Conservation (phyloP, 2,797 vertebrate species). For the Lophura swinhoii region DNA sequence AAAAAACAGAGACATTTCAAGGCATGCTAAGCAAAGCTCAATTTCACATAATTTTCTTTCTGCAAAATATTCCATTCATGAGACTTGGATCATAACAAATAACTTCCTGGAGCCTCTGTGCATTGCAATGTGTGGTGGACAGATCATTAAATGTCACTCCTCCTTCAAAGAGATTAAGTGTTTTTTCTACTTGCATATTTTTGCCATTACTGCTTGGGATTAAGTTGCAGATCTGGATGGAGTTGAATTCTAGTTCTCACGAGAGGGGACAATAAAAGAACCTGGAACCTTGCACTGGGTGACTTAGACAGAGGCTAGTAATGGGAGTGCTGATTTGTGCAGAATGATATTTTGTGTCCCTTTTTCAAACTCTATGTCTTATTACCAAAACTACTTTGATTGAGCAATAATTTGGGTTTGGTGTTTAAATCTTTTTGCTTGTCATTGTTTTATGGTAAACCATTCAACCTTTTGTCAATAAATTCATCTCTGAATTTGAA, state of each 20-base stretch:
- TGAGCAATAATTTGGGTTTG: background rate
- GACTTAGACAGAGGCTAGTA: background rate
- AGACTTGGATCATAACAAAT: background rate
- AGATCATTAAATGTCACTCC: background rate
- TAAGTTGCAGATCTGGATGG: background rate
- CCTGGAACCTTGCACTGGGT: background rate
- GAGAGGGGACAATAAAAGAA: background rate
- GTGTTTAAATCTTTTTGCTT: background rate
- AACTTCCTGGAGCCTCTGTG: background rate
- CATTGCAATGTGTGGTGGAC: background rate
- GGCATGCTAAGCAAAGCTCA: background rate
- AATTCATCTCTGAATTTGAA: conserved; percentile 9
- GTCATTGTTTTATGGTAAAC: background rate
- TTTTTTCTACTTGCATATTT: background rate
- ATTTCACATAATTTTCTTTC: background rate
- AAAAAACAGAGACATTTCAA: background rate
- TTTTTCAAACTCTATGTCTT: background rate
- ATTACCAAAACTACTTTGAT: background rate
- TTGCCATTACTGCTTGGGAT: background rate
- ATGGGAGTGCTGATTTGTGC: background rate
- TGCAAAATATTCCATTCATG: background rate
- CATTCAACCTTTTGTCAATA: background rate
- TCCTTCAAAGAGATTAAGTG: background rate
- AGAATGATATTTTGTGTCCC: background rate
- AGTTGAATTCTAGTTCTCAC: background rate